These are phyloP conservation scores for Biston stratarius DNA, from an alignment of 2,888 invertebrate species.

Conservation along the genomic window DNA sequence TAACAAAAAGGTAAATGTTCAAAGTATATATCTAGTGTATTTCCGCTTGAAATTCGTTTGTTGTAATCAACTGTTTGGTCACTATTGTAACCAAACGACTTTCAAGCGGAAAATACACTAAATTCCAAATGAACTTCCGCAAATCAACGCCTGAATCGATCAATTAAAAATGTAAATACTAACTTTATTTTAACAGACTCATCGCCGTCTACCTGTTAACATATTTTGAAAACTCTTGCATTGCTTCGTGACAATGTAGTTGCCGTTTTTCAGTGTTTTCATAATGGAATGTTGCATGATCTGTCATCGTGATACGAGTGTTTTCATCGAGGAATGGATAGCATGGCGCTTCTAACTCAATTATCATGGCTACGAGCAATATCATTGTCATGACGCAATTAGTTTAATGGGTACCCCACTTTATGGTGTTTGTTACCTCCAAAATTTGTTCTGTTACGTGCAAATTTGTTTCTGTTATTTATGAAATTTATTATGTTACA, in stretches of 20 bases:
- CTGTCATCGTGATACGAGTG: slow-evolving; percentile 39
- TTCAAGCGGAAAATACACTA: too few relatives aligned
- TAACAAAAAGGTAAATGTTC: too few relatives aligned
- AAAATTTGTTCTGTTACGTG: slow-evolving; percentile 9
- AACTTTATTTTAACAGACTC: slow-evolving; percentile 42
- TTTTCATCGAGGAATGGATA: slow-evolving; percentile 59
- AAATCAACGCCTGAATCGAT: too few relatives aligned
- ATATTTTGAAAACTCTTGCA: slow-evolving; percentile 61
- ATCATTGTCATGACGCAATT: slow-evolving; percentile 86
- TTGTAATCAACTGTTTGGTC: too few relatives aligned
- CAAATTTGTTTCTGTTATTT: slow-evolving; percentile 3
- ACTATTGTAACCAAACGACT: too few relatives aligned
- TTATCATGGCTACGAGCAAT: slow-evolving; percentile 85
- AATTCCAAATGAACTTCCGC: neutral
- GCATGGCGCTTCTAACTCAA: slow-evolving; percentile 73
- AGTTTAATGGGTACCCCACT: slow-evolving; percentile 72
- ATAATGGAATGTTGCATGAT: slow-evolving; percentile 78
- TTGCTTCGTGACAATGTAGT: slow-evolving; percentile 87
- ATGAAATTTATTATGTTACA: neutral
- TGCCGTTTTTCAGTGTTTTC: slow-evolving; percentile 79
- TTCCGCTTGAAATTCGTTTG: too few relatives aligned
- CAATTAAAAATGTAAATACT: too few relatives aligned
- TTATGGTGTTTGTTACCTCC: slow-evolving; percentile 35
- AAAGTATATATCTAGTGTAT: too few relatives aligned
- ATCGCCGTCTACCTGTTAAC: slow-evolving; percentile 46